Evolutionary conservation across 1,140 invertebrate genomes (phyloP).

Genomic region (Euura saliciscinereae): DNA sequence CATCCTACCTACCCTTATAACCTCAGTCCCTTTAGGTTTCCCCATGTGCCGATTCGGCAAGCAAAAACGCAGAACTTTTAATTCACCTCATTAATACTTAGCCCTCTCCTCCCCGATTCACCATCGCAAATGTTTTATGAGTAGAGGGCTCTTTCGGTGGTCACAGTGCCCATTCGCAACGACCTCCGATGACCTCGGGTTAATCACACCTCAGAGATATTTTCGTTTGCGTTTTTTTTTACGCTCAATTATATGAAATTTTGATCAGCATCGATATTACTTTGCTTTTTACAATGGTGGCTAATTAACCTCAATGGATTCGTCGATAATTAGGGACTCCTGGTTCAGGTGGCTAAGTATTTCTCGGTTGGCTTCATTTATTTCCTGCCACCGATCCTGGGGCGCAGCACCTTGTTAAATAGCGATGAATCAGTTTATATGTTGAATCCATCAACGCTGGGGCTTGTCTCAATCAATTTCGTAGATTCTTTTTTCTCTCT

Average conservation of each 20-base stretch:
- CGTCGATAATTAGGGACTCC: constrained; percentile 4
- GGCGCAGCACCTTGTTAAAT: constrained; percentile 3
- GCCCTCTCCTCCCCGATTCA: neutral
- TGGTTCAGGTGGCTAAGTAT: constrained; percentile 8
- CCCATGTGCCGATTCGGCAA: neutral
- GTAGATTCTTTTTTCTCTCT: constrained; percentile 2
- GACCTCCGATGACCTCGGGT: no score
- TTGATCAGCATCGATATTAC: no score
- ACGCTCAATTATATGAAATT: no score
- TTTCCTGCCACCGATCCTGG: neutral
- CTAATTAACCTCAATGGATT: neutral
- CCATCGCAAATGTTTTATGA: neutral
- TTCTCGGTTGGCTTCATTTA: constrained; percentile 3
- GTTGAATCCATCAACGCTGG: constrained; percentile 12
- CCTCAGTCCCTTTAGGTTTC: no score
- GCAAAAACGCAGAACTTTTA: constrained; percentile 1
- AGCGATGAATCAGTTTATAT: constrained; percentile 11
- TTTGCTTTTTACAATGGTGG: neutral
- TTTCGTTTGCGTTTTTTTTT: no score
- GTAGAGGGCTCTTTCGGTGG: neutral
- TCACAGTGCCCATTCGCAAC: neutral
- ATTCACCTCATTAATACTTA: constrained; percentile 1
- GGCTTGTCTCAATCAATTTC: constrained; percentile 8
- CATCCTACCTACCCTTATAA: neutral
- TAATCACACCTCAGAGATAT: no score